Evolutionary conservation across 1,140 invertebrate genomes (phyloP), one percentile per base, ranked within the genome.

Genomic region (Cephus cinctus): DNA sequence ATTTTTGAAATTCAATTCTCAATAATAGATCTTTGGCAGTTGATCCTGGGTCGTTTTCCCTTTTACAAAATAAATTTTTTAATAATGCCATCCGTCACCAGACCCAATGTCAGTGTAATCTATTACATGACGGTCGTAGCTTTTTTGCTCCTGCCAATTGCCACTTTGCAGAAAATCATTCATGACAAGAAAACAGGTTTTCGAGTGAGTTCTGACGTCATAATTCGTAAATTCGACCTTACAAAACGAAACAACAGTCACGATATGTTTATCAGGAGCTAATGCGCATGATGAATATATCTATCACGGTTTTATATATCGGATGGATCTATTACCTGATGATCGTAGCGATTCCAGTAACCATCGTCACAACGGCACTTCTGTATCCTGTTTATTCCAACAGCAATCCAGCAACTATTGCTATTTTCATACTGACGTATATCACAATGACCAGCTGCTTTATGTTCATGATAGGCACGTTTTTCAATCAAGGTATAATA

Each of bases 161-260:
- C 47, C 2, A 52, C 47, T 2, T 43, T 62, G 32, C 23, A n/a
- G 16, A 59, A 50, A 25, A 19, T 40, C 2, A 51, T 62, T 14
- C 50, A 55, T 8, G 54, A 62, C n/a, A 59, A 59, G 36, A 21
- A 52, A 39, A 57, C 43, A 22, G 59, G 57, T 23, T 59, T 59
- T 14, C 54, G 46, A 40, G 57, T 62, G 38, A 59, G 12, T 19
- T 22, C 12, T 18, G 43, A 30, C 22, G 9, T 9, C 27, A 30
- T 30, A 12, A 30, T 30, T 30, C 9, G 12, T 12, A 30, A 30
- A 30, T 30, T 30, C 27, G 9, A 30, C 27, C 12, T 30, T 30
- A 8, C 27, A 30, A 9, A 12, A 8, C 27, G 8, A 8, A 9
- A 12, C 9, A 30, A 9, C 9, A 30, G 9, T 9, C 9, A 36